phyloP scores from a whole-genome alignment of 2,113 vertebrate genomes.

The Hassar affinis region DNA sequence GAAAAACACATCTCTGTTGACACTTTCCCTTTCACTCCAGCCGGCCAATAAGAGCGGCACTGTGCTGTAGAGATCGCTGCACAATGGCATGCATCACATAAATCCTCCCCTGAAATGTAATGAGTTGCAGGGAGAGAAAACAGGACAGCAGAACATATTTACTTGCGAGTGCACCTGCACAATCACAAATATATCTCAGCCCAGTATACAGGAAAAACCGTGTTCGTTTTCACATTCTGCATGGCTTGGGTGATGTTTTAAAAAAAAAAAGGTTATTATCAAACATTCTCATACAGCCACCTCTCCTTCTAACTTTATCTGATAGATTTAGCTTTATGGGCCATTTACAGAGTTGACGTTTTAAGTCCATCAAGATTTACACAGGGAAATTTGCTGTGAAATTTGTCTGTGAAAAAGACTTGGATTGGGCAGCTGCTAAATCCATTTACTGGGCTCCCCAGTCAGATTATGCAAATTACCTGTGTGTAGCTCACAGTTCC shows the following conservation, averaged over 20 bases:
- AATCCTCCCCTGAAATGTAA: constrained; percentile 56
- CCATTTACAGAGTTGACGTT: neutral
- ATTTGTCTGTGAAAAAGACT: neutral
- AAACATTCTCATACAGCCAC: neutral
- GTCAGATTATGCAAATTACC: neutral
- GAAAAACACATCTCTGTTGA: constrained; percentile 47
- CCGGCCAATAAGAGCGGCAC: constrained; percentile 25
- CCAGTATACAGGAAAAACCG: constrained; percentile 9
- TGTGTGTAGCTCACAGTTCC: neutral
- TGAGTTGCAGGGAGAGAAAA: constrained; percentile 48
- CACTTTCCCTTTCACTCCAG: constrained; percentile 27
- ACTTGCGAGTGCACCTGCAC: constrained; percentile 35
- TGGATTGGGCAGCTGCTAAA: neutral
- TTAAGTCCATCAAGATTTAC: neutral
- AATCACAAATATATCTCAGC: constrained; percentile 34
- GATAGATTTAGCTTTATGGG: neutral
- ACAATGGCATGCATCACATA: constrained; percentile 51
- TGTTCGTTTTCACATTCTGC: constrained; percentile 37
- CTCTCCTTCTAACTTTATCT: neutral
- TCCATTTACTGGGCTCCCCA: neutral
- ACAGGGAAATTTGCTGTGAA: neutral
- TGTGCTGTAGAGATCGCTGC: constrained; percentile 46
- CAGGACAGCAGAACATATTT: constrained; percentile 29
- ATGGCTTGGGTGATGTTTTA: neutral
- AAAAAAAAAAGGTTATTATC: neutral